Conservation (phyloP, 1,140 invertebrate genomes). For the Micrasema minimum region DNA sequence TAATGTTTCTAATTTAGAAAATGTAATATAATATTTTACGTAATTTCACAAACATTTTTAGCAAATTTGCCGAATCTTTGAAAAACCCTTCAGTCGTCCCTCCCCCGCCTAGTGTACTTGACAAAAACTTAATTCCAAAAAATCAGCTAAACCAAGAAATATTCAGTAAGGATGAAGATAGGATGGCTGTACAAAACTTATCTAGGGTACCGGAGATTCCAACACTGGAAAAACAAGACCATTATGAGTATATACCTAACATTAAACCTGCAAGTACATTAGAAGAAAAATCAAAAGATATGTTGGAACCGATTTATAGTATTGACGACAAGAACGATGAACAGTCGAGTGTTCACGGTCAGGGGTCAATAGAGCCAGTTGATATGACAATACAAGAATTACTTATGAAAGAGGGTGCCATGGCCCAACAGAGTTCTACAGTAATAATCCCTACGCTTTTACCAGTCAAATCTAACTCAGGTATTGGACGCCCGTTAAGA, state of each 20-base stretch:
- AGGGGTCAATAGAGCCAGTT: conserved; percentile 59
- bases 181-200: not conserved
- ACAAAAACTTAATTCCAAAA: not conserved
- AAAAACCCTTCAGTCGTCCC: conserved; percentile 10
- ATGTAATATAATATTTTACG: conserved; percentile 36
- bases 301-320: not conserved
- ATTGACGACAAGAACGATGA: conserved; percentile 13
- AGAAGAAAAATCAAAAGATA: conserved; percentile 1
- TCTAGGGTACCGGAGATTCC: not conserved
- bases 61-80: conserved; percentile 45
- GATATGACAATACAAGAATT: conserved; percentile 57
- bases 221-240: not conserved
- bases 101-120: too few species aligned
- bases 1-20: conserved; percentile 7
- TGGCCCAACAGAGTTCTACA: conserved; percentile 57
- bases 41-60: conserved; percentile 48
- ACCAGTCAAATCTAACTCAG: conserved; percentile 73
- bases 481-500: conserved; percentile 67
- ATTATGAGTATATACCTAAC: not conserved
- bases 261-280: not conserved
- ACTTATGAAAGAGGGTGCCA: conserved; percentile 51
- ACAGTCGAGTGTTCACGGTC: conserved; percentile 49
- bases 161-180: not conserved
- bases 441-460: conserved; percentile 68
- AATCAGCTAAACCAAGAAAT: conserved; percentile 4